Evolutionary conservation across 2,797 vertebrate genomes (phyloP).

Genomic region (Pachyuromys duprasi): DNA sequence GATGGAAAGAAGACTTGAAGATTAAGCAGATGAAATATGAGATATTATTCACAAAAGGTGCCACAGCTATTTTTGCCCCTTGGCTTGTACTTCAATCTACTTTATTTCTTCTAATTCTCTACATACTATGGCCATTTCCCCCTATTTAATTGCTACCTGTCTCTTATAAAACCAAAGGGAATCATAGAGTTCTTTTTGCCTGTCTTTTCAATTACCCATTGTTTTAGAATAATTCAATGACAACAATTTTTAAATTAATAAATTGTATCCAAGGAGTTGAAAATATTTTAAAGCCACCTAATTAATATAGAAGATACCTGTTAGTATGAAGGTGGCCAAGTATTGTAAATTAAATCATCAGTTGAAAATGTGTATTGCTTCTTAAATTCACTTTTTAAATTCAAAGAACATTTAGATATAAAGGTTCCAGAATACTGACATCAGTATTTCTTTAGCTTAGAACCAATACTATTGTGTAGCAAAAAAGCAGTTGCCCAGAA

Average conservation of each 20-base stretch:
- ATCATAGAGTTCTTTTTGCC: neutral
- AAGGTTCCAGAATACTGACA: neutral
- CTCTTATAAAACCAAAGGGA: neutral
- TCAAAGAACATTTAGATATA: neutral
- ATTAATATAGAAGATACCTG: neutral
- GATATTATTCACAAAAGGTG: neutral
- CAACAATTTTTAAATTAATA: neutral
- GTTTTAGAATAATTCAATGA: neutral
- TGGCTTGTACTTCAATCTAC: neutral
- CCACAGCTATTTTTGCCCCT: neutral
- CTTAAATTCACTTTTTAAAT: neutral
- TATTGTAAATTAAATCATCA: neutral
- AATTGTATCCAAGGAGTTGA: neutral
- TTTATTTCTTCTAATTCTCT: neutral
- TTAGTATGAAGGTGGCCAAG: neutral
- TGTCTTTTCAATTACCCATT: neutral
- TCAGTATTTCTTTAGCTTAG: neutral
- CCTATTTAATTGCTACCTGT: neutral
- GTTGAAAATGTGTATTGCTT: neutral
- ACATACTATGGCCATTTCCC: neutral
- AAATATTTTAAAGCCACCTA: neutral
- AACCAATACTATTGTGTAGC: neutral
- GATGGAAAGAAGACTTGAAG: neutral
- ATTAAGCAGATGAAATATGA: neutral
- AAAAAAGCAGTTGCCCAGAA: neutral